Evolutionary conservation across 2,888 invertebrate species (phyloP), one percentile per base, ranked within the genome.

Genomic region (Malthinus flaveolus): DNA sequence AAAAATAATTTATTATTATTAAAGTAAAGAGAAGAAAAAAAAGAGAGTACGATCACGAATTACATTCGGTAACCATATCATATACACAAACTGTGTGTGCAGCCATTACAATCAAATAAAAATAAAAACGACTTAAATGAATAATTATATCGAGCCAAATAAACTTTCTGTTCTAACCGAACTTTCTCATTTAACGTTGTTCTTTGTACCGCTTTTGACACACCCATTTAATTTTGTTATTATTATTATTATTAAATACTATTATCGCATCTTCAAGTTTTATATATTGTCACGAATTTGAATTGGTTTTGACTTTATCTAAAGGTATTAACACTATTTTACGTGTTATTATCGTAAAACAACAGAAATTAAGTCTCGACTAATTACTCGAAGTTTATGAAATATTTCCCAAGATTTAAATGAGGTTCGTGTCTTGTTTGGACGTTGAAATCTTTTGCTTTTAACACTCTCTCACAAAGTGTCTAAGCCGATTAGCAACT

Each of bases 121-220:
- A 15, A 34, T 35, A 15, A 12, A 51, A 51, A 33, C 50, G 15
- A 13, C 32, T 23, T 42, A 54, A 56, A 55, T 62, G 62, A 62
- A 62, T 59, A 62, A 64, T 64, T 64, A 62, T 51, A 57, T 46
- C 15, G 37, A 51, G n/a, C 44, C 11, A 46, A 53, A 53, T 12
- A 33, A 15, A 46, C 34, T 44, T 45, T 52, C 34, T 45, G 45
- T 52, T 35, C 34, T 34, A 35, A 15, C 35, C 46, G 35, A 36
- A 45, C 23, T 33, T 53, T 53, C 52, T 46, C 52, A 52, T 52
- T 32, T 46, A 53, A 36, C 33, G 46, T 53, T 46, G 32, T 53
- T 53, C 52, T 46, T 36, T 46, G 23, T 53, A 46, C 37, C 36
- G 46, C 32, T 33, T 49, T 53, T 32, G 52, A 46, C 52, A 53